Conservation (phyloP, 2,113 vertebrate species). For the Tiliqua scincoides region DNA sequence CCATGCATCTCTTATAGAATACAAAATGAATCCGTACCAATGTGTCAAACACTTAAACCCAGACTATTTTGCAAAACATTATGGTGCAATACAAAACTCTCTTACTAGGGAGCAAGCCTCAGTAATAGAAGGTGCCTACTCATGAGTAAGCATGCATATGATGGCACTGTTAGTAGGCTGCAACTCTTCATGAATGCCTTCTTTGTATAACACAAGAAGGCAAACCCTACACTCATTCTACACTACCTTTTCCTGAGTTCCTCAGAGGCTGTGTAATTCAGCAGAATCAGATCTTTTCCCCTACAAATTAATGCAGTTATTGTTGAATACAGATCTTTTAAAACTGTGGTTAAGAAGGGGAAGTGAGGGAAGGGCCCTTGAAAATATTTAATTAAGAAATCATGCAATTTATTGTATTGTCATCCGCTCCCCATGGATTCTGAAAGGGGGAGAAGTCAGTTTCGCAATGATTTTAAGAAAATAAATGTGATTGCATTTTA, state of each 20-base stretch:
- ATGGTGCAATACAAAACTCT: too few species aligned
- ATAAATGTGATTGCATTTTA: neutral
- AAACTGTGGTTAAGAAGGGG: neutral
- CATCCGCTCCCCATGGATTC: neutral
- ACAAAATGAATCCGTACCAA: neutral
- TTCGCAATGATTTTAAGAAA: neutral
- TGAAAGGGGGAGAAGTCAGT: neutral
- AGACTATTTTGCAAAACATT: neutral
- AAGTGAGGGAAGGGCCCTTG: neutral
- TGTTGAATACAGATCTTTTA: neutral
- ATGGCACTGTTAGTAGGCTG: neutral
- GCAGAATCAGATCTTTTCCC: neutral
- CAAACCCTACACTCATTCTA: too few species aligned
- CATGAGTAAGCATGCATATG: neutral
- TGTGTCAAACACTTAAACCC: neutral
- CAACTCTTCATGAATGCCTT: neutral
- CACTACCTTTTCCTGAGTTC: neutral
- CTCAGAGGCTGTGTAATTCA: neutral
- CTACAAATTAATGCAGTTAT: neutral
- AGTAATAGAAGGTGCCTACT: too few species aligned
- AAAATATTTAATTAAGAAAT: neutral
- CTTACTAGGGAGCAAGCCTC: too few species aligned
- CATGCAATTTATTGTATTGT: neutral
- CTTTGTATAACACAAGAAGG: neutral
- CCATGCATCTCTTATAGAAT: neutral